Base-by-base conservation (phyloP, 1,140 invertebrate species). In the Chelonus insularis region DNA sequence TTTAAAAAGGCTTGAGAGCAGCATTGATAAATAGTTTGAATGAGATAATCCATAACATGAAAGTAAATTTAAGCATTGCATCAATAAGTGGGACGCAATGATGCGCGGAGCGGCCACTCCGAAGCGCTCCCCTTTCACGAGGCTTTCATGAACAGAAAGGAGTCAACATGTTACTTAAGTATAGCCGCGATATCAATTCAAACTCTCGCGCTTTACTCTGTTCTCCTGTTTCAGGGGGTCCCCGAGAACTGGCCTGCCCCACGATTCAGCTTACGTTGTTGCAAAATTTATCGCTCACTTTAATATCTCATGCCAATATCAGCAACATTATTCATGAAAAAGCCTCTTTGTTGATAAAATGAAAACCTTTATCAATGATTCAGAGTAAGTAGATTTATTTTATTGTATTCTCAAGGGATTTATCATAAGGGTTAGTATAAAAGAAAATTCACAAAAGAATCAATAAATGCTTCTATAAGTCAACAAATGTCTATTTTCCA, bases 401-500 rank as follows among this genome's bases (percentile, higher is more conserved):
- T 9, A 39, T 39, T 39, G 11, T 14, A 5, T 39, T 39, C 11
- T 39, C 3, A n/a, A 39, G 3, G 11, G 36, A 2, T 39, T 9
- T n/a, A 4, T 39, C 3, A 39, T 9, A 7, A 7, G 11, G 21
- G 9, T 56, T n/a, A 20, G 21, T 39, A 1, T n/a, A 39, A 14
- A 39, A 39, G 12, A 39, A 39, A 39, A 39, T 39, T 3, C 3
- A 29, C n/a, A 39, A 20, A 20, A 12, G 16, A 39, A 23, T n/a
- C 12, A 23, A 5, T 36, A 16, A 25, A 8, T 6, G 25, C 25
- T n/a, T n/a, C n/a, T n/a, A n/a, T n/a, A n/a, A n/a, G n/a, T n/a
- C n/a, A n/a, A n/a, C n/a, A n/a, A n/a, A n/a, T n/a, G n/a, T 45
- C 23, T 87, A 94, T 86, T 94, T 94, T 84, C 91, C 91, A 70